Evolutionary conservation across 2,888 invertebrate species (phyloP).

Genomic region (Microplitis manilae): DNA sequence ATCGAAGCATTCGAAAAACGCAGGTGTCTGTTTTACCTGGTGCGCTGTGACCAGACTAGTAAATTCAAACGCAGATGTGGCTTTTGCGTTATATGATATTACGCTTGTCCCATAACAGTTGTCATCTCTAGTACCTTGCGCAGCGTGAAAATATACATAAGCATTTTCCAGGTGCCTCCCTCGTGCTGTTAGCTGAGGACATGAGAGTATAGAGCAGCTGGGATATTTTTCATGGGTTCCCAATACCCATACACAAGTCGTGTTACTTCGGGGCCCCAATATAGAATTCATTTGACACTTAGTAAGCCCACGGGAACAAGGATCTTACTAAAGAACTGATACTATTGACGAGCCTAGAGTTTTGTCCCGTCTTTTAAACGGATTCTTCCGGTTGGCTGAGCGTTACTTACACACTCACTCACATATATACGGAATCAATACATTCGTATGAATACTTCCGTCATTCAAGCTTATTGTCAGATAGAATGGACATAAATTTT

Average conservation of each 20-base stretch:
- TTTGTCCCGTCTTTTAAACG: slow-evolving; percentile 43
- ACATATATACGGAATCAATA: neutral
- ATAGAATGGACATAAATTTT: slow-evolving; percentile 23
- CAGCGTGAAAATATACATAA: slow-evolving; percentile 41
- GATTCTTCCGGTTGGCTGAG: slow-evolving; percentile 50
- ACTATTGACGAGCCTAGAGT: slow-evolving; percentile 40
- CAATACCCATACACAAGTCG: slow-evolving; percentile 29
- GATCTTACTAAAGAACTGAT: slow-evolving; percentile 43
- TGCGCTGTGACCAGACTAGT: slow-evolving; percentile 3
- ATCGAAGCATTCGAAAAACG: slow-evolving; percentile 5
- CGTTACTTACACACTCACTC: slow-evolving; percentile 11
- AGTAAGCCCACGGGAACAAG: slow-evolving; percentile 47
- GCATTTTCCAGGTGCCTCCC: slow-evolving; percentile 52
- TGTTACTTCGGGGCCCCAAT: slow-evolving; percentile 36
- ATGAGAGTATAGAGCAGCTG: slow-evolving; percentile 44
- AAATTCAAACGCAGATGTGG: slow-evolving; percentile 48
- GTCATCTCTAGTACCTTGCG: slow-evolving; percentile 40
- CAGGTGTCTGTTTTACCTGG: slow-evolving; percentile 44
- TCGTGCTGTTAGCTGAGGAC: slow-evolving; percentile 45
- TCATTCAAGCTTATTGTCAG: slow-evolving; percentile 23
- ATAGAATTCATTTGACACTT: slow-evolving; percentile 49
- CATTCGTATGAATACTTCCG: slow-evolving; percentile 26
- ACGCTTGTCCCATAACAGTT: slow-evolving; percentile 9
- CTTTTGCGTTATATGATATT: slow-evolving; percentile 25
- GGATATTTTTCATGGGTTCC: slow-evolving; percentile 32